Conservation (phyloP, 2,888 invertebrate species). For the Hecatera dysodea region DNA sequence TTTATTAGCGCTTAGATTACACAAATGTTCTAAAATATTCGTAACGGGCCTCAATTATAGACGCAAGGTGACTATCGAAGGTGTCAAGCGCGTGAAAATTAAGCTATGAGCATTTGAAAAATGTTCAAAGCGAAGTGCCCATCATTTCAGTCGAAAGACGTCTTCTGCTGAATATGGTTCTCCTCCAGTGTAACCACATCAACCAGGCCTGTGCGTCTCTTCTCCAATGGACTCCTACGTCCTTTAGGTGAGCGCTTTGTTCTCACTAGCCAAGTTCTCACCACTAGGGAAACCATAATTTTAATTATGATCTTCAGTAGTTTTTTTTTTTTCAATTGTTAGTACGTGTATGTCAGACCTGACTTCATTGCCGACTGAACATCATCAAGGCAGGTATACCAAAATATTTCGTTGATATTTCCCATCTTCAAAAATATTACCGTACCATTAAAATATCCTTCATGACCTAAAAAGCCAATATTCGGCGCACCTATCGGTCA, state of each 20-base stretch:
- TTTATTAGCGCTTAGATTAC: too few relatives aligned
- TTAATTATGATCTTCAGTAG: too few relatives aligned
- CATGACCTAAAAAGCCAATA: slow-evolving; percentile 65
- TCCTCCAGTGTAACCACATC: too few relatives aligned
- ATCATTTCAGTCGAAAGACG: too few relatives aligned
- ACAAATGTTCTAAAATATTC: neutral
- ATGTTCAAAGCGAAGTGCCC: neutral
- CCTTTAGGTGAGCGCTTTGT: too few relatives aligned
- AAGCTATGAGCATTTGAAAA: neutral
- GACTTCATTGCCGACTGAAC: neutral
- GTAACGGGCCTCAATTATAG: neutral
- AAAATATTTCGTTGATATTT: neutral
- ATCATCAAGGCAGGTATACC: neutral
- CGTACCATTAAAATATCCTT: slow-evolving; percentile 47
- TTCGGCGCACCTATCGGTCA: slow-evolving; percentile 83
- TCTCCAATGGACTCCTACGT: too few relatives aligned
- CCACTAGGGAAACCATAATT: too few relatives aligned
- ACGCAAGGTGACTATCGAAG: neutral
- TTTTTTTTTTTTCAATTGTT: neutral
- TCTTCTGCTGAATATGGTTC: too few relatives aligned
- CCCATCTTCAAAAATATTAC: slow-evolving; percentile 22
- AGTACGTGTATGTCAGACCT: neutral
- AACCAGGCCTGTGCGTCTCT: too few relatives aligned
- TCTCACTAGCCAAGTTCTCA: too few relatives aligned
- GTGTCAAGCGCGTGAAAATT: neutral